Evolutionary conservation across 2,797 vertebrate species (phyloP).

Genomic region (Lepidocolaptes lacrymiger): DNA sequence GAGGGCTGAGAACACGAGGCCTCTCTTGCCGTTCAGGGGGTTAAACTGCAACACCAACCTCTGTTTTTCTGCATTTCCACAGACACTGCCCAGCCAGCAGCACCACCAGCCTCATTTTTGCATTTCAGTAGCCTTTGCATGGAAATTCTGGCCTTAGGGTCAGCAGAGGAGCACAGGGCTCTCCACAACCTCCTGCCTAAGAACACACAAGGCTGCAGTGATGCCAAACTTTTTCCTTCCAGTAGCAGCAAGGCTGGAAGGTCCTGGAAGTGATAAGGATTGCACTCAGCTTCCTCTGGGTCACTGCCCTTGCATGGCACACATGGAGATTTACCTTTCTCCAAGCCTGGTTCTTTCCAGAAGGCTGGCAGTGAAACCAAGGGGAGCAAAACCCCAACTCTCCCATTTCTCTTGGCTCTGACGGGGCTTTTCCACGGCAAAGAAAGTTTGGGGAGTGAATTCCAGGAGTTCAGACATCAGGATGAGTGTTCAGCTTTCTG

Average conservation of each 20-base stretch:
- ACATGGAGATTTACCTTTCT: neutral
- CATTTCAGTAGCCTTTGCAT: neutral
- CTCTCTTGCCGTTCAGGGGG: neutral
- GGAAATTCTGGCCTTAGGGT: slow-evolving; percentile 7
- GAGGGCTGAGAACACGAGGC: neutral
- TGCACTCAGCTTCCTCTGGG: neutral
- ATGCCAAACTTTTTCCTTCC: neutral
- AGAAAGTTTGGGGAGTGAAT: neutral
- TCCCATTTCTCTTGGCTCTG: neutral
- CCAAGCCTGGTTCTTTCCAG: neutral
- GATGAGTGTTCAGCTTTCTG: neutral
- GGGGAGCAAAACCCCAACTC: neutral
- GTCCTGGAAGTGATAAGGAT: neutral
- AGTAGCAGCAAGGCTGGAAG: neutral
- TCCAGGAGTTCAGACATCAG: neutral
- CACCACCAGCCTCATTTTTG: neutral
- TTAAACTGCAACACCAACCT: neutral
- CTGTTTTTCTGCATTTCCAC: neutral
- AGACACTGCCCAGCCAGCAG: neutral
- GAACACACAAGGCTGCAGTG: neutral
- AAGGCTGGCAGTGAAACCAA: neutral
- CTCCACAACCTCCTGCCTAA: neutral
- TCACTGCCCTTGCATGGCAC: neutral
- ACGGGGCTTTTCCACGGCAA: fast-evolving
- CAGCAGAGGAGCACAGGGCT: neutral